Conservation (phyloP, 2,888 invertebrate genomes). For the Neoitamus cyanurus region DNA sequence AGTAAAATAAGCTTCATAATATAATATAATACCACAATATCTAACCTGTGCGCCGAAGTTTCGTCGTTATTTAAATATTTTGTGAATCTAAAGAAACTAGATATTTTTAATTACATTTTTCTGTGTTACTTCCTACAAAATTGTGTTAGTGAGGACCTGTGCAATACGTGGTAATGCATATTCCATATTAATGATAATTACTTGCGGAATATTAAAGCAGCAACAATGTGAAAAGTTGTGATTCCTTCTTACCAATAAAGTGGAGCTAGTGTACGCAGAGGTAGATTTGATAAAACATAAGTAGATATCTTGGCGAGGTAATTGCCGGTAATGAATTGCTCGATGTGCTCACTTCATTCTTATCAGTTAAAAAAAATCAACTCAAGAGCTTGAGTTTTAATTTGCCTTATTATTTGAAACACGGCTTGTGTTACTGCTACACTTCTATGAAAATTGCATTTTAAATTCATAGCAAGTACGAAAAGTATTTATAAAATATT, state of each 20-base stretch:
- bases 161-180: not conserved
- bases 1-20: not conserved
- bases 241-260: not conserved
- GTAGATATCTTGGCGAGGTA: no score
- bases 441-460: no score
- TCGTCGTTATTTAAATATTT: not conserved
- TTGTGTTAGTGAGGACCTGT: not conserved
- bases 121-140: not conserved
- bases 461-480: no score
- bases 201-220: not conserved
- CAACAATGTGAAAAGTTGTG: no score
- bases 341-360: not conserved
- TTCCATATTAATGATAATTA: not conserved
- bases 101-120: not conserved
- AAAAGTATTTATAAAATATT: no score
- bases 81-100: not conserved
- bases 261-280: not conserved
- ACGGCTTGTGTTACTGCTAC: no score
- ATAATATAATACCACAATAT: not conserved
- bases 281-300: not conserved
- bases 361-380: not conserved
- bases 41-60: no score
- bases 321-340: not conserved
- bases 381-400: not conserved
- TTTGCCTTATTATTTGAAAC: not conserved